Conservation (phyloP, 2,113 vertebrate species). For the Pelmatolapia mariae region DNA sequence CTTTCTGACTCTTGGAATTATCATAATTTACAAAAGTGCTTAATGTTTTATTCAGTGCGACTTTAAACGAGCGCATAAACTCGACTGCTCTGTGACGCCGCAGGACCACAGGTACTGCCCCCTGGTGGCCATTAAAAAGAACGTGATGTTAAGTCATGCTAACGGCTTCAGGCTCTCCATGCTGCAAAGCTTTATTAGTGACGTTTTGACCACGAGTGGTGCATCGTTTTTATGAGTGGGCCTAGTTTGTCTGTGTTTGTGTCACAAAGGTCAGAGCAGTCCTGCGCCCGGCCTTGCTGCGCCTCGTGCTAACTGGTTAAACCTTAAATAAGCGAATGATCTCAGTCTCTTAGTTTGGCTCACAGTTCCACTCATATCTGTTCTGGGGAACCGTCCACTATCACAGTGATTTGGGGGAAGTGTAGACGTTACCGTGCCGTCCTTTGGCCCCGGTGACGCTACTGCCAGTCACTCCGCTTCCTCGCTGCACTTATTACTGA, state of each 20-base stretch:
- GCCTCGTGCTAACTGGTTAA: neutral
- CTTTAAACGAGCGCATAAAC: neutral
- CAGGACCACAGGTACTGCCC: neutral
- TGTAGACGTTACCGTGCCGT: neutral
- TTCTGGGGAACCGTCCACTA: fast-evolving
- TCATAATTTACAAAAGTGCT: neutral
- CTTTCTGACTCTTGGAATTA: neutral
- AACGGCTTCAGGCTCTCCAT: fast-evolving
- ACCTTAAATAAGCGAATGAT: neutral
- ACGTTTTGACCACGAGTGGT: neutral
- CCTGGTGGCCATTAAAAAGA: neutral
- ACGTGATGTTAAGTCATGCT: neutral
- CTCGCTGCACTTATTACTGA: fast-evolving
- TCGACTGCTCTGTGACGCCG: neutral
- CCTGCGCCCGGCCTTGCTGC: neutral
- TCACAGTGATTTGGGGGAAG: fast-evolving
- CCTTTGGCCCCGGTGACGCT: fast-evolving
- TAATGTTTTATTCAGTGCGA: neutral
- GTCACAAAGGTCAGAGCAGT: fast-evolving
- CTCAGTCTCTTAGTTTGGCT: neutral
- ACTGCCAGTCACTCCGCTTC: neutral
- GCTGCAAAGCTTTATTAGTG: fast-evolving
- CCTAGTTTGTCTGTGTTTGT: no score
- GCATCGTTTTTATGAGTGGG: neutral
- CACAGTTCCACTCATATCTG: neutral